A percentile compares a stretch with the other conserved stretches of the same genome.
Conservation (phyloP, 2,113 vertebrate genomes). For the Tauraco erythrolophus region DNA sequence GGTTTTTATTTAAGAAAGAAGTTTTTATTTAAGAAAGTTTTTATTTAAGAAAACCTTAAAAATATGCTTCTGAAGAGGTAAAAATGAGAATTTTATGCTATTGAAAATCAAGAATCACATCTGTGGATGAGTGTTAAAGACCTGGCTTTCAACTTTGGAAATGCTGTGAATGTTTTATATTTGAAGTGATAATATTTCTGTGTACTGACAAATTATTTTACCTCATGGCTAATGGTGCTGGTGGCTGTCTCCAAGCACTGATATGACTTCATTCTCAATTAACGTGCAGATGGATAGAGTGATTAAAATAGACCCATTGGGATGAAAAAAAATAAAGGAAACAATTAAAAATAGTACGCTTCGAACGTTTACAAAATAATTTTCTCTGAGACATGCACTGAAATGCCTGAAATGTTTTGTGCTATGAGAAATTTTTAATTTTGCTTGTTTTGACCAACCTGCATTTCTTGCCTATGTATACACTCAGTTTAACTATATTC, state of each 20-base stretch:
- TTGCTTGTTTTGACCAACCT: conserved; percentile 37
- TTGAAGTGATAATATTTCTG: background rate
- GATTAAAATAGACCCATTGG: background rate
- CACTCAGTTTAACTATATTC: conserved; percentile 3
- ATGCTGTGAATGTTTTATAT: background rate
- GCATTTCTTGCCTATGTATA: conserved; percentile 17
- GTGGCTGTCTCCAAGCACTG: background rate
- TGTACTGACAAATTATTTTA: background rate
- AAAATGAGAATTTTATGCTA: background rate
- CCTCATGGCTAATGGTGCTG: background rate
- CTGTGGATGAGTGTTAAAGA: background rate
- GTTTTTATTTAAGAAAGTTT: no score
- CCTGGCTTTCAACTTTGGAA: background rate
- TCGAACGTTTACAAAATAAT: background rate
- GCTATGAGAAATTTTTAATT: background rate
- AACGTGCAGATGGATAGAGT: background rate
- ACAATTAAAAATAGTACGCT: background rate
- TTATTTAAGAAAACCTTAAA: background rate
- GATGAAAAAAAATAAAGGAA: background rate
- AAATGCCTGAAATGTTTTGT: background rate
- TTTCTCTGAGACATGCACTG: background rate
- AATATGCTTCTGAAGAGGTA: background rate
- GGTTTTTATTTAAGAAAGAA: no score
- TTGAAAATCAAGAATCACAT: background rate
- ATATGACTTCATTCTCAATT: background rate